phyloP scores from a whole-genome alignment of 2,888 invertebrate genomes.

The Silvanus unidentatus region DNA sequence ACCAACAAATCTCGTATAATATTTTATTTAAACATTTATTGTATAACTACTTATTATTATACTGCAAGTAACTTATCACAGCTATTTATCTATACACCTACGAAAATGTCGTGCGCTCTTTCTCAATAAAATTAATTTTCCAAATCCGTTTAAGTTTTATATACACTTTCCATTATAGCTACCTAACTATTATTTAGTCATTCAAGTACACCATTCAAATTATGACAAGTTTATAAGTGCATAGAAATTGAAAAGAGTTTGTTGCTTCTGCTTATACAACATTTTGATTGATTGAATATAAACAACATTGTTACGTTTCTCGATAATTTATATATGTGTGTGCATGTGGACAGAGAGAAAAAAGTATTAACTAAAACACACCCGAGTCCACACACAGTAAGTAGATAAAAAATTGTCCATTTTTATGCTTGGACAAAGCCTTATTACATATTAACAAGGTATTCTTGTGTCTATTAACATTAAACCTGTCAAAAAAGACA shows the following conservation, averaged over 20 bases:
- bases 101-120: slow-evolving; percentile 30
- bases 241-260: too few relatives aligned
- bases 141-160: slow-evolving; percentile 31
- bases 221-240: too few relatives aligned
- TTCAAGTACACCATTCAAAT: too few relatives aligned
- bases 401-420: background rate
- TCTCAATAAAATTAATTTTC: slow-evolving; percentile 41
- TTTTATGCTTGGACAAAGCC: slow-evolving; percentile 34
- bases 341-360: too few relatives aligned
- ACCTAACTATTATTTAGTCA: too few relatives aligned
- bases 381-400: background rate
- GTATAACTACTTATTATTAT: background rate
- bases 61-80: slow-evolving; percentile 20
- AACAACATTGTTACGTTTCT: too few relatives aligned
- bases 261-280: too few relatives aligned
- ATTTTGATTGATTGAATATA: too few relatives aligned
- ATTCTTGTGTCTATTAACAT: slow-evolving; percentile 47
- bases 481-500: slow-evolving; percentile 48
- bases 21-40: background rate
- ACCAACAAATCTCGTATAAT: background rate
- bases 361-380: too few relatives aligned
- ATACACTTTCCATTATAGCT: slow-evolving; percentile 5
- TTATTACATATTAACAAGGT: slow-evolving; percentile 48
- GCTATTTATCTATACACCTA: slow-evolving; percentile 34
- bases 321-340: too few relatives aligned